Percentiles rank a stretch among this genome's conserved stretches.
Evolutionary conservation across 2,888 invertebrate species (phyloP).

Genomic region (Exephanes ischioxanthus): DNA sequence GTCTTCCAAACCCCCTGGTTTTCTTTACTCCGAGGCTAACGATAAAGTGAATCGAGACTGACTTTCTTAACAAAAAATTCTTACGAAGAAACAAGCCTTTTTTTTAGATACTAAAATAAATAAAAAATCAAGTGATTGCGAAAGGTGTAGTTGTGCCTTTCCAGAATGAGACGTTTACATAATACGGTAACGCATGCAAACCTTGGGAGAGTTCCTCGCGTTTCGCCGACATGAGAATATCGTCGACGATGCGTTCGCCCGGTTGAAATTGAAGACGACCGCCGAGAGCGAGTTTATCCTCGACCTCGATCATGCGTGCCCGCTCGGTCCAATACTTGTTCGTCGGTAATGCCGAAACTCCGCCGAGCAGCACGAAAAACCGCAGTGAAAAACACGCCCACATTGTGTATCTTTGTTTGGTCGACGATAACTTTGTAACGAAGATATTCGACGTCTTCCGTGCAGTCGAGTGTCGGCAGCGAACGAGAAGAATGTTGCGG

Average conservation of each 20-base stretch:
- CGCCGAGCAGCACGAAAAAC: neutral
- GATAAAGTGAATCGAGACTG: no score
- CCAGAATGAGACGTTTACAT: neutral
- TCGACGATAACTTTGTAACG: neutral
- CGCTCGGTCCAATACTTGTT: constrained; percentile 81
- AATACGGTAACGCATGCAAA: constrained; percentile 74
- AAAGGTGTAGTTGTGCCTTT: no score
- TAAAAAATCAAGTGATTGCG: no score
- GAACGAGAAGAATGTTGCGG: neutral
- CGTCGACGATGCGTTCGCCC: constrained; percentile 86
- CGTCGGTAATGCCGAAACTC: neutral
- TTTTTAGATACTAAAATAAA: no score
- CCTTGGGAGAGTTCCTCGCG: constrained; percentile 86
- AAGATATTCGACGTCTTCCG: neutral
- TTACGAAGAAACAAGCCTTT: no score
- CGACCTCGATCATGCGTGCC: constrained; percentile 85
- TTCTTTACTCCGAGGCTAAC: no score
- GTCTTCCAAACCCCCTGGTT: no score
- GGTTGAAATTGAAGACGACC: constrained; percentile 85
- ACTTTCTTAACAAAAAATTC: no score
- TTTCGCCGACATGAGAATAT: constrained; percentile 87
- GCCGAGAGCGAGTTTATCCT: constrained; percentile 86
- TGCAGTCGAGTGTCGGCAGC: neutral
- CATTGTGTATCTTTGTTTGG: neutral
- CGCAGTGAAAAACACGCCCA: neutral